Conservation (phyloP, 2,113 vertebrate species). For the Rhabdornis inornatus region DNA sequence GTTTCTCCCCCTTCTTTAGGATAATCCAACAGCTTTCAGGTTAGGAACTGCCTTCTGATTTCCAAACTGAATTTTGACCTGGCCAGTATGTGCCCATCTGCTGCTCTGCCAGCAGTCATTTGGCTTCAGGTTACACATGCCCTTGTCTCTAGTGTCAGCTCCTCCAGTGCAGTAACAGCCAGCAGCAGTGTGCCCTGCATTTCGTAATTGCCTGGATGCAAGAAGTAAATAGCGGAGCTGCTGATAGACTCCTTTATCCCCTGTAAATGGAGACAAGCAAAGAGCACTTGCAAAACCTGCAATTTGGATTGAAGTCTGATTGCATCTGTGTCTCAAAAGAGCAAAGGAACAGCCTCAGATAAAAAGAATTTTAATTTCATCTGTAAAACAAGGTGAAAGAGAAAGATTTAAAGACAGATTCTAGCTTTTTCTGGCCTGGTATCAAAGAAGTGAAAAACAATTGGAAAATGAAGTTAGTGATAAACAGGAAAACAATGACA, state of each 20-base stretch:
- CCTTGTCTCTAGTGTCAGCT: neutral
- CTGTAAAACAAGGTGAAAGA: neutral
- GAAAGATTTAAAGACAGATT: neutral
- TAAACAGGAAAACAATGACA: neutral
- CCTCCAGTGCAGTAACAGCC: neutral
- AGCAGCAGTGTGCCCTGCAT: neutral
- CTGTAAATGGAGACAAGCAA: neutral
- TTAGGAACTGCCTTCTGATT: neutral
- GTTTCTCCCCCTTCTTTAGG: neutral
- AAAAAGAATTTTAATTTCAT: neutral
- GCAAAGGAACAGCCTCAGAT: neutral
- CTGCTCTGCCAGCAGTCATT: neutral
- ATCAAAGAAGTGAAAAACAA: neutral
- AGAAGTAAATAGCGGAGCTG: neutral
- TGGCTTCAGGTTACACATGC: neutral
- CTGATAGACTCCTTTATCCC: neutral
- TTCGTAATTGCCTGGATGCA: neutral
- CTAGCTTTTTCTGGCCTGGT: neutral
- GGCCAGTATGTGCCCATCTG: neutral
- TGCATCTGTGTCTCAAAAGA: neutral
- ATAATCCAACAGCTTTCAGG: neutral
- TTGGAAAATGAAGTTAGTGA: neutral
- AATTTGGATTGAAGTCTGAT: neutral
- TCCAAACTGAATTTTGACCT: neutral
- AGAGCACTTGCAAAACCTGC: neutral